Percentiles rank a stretch among this genome's conserved stretches.
Evolutionary conservation across 2,113 vertebrate genomes (phyloP).

Genomic region (Sebastes schlegelii): DNA sequence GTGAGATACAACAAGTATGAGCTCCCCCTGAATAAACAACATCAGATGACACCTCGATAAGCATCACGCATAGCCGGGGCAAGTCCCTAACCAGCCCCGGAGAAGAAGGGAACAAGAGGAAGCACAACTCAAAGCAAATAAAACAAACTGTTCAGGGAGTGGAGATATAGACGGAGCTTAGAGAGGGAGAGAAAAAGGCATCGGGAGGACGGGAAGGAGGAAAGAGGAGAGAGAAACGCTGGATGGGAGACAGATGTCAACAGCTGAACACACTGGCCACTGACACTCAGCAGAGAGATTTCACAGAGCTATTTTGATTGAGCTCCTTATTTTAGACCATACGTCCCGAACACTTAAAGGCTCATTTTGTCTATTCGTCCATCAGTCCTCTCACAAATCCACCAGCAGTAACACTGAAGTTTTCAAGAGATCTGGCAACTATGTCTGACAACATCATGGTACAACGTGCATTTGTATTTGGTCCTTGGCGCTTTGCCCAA

Average conservation of each 20-base stretch:
- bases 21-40: slow-evolving; percentile 51
- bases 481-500: not conserved
- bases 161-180: slow-evolving; percentile 4
- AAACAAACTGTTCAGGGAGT: slow-evolving; percentile 11
- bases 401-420: not conserved
- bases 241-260: slow-evolving; percentile 64
- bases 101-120: slow-evolving; percentile 29
- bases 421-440: not conserved
- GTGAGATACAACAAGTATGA: slow-evolving; percentile 51
- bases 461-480: not conserved
- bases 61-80: slow-evolving; percentile 33
- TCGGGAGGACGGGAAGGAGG: slow-evolving; percentile 27
- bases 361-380: slow-evolving; percentile 50
- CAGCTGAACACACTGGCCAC: slow-evolving; percentile 78
- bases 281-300: slow-evolving; percentile 63
- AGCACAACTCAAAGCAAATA: slow-evolving; percentile 24
- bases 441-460: not conserved
- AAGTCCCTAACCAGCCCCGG: not conserved
- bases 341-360: slow-evolving; percentile 50
- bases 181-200: not conserved
- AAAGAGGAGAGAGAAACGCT: slow-evolving; percentile 17
- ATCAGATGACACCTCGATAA: slow-evolving; percentile 58
- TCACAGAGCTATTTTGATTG: slow-evolving; percentile 77
- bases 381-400: slow-evolving; percentile 45
- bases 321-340: slow-evolving; percentile 71